Evolutionary conservation across 2,888 invertebrate genomes (phyloP).

Genomic region (Acrobasis repandana): DNA sequence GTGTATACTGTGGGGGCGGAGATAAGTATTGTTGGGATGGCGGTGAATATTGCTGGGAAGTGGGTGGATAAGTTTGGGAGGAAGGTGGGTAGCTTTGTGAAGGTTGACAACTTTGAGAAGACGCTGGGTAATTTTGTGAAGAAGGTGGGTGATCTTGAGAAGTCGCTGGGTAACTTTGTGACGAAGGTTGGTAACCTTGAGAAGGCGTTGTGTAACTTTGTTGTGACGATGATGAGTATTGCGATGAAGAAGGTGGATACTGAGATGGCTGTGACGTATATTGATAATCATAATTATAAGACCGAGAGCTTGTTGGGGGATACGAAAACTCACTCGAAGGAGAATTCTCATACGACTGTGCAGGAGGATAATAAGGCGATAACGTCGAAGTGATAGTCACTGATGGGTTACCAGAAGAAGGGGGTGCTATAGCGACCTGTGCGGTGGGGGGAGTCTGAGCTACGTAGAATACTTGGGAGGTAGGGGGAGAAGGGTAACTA

Average conservation of each 20-base stretch:
- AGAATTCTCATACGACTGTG: constrained; percentile 31
- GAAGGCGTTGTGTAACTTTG: neutral
- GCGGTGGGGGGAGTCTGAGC: constrained; percentile 43
- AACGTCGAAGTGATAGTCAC: constrained; percentile 36
- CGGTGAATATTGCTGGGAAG: neutral
- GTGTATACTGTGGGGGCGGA: constrained; percentile 21
- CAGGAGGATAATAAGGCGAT: constrained; percentile 25
- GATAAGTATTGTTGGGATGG: constrained; percentile 13
- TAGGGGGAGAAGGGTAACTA: constrained; percentile 34
- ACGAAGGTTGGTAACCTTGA: neutral
- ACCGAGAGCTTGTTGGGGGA: constrained; percentile 37
- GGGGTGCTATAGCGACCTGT: constrained; percentile 35
- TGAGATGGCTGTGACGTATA: constrained; percentile 13
- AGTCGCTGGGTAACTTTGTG: neutral
- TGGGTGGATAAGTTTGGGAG: neutral
- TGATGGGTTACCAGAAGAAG: constrained; percentile 38
- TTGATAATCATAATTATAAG: constrained; percentile 38
- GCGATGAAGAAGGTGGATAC: constrained; percentile 18
- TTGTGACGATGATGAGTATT: constrained; percentile 20
- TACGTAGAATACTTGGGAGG: constrained; percentile 50
- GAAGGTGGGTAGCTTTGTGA: neutral
- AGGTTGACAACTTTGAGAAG: too few species aligned
- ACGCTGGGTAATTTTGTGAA: neutral
- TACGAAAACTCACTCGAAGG: constrained; percentile 39
- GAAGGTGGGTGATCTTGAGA: neutral